Conservation (phyloP, 2,797 vertebrate species). For the Myiotriccus ornatus region DNA sequence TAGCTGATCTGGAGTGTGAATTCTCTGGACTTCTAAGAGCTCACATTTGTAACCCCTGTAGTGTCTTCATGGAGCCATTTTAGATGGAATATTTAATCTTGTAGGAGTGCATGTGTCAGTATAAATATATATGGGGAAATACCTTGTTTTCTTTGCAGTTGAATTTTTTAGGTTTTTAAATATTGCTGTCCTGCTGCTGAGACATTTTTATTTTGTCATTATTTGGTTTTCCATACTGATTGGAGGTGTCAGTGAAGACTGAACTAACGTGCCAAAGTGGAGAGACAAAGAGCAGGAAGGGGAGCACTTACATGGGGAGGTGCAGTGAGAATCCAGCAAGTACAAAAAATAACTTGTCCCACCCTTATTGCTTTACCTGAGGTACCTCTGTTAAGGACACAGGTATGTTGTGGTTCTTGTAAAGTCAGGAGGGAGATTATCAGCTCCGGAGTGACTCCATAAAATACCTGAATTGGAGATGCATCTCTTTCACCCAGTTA, state of each 20-base stretch:
- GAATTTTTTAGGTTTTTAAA: neutral
- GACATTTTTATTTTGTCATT: neutral
- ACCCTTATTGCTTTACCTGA: neutral
- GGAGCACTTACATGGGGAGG: neutral
- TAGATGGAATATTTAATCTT: neutral
- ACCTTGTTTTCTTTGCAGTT: neutral
- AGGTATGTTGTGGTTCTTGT: neutral
- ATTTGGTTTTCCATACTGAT: neutral
- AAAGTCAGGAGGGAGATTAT: neutral
- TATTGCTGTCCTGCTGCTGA: neutral
- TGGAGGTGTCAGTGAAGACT: neutral
- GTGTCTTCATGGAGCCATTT: neutral
- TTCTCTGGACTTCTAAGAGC: neutral
- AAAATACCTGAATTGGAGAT: neutral
- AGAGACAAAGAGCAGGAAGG: neutral
- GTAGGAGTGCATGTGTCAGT: fast-evolving
- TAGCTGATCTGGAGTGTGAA: neutral
- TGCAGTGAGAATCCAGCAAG: neutral
- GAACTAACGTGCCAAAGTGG: neutral
- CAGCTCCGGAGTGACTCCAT: neutral
- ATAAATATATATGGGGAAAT: neutral
- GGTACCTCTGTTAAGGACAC: neutral
- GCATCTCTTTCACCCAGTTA: neutral
- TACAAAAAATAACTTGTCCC: neutral
- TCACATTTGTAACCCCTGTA: neutral